A percentile compares a stretch with the other conserved stretches of the same genome.
phyloP scores from a whole-genome alignment of 2,113 vertebrate genomes.

The Ptychochromis oligacanthus region DNA sequence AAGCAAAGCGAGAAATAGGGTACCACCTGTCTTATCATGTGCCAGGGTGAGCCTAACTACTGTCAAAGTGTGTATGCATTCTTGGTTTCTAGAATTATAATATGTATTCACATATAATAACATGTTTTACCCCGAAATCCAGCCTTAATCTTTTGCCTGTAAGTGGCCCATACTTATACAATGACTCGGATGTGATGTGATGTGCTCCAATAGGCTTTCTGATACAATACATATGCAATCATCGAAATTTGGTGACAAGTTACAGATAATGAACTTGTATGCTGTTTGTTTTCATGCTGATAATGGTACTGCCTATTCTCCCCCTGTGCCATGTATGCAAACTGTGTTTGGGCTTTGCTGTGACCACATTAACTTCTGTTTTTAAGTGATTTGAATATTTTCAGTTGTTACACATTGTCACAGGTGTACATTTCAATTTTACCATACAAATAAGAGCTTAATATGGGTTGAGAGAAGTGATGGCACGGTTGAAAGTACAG shows the following conservation, averaged over 20 bases:
- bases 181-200: background rate
- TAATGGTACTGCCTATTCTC: background rate
- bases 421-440: background rate
- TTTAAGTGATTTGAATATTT: background rate
- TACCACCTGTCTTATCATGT: constrained; percentile 56
- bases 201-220: background rate
- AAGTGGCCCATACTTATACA: background rate
- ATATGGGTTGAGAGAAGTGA: background rate
- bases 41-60: background rate
- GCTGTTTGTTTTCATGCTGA: constrained; percentile 40
- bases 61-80: background rate
- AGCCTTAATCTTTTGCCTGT: background rate
- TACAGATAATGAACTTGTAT: constrained; percentile 28
- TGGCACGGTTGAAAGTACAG: background rate
- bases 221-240: background rate
- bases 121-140: background rate
- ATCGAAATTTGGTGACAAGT: background rate
- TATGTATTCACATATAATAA: background rate
- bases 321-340: background rate
- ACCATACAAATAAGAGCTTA: background rate
- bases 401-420: background rate
- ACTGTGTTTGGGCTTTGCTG: background rate
- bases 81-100: background rate
- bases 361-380: background rate
- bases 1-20: constrained; percentile 50